A percentile compares a stretch with the other conserved stretches of the same genome.
phyloP scores from a whole-genome alignment of 92 coral and sea anemone genomes.

The Epizoanthus scotinus region DNA sequence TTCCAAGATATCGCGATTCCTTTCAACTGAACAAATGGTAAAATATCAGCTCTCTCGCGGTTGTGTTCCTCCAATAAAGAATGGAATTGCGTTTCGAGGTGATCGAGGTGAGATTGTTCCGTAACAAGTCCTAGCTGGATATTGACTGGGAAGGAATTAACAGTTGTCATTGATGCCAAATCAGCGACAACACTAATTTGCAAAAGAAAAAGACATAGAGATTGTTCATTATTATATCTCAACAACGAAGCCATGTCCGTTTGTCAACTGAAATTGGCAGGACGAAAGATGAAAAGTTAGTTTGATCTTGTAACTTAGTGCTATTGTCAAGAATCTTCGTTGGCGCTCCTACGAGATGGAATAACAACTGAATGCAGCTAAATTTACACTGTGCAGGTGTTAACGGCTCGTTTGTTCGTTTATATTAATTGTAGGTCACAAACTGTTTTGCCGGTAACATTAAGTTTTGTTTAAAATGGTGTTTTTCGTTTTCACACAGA shows the following conservation, averaged over 20 bases:
- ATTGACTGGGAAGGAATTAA: constrained; percentile 1
- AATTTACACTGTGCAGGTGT: constrained; percentile 1
- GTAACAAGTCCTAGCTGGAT: constrained; percentile 24
- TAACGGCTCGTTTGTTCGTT: background rate
- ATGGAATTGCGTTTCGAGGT: constrained; percentile 17
- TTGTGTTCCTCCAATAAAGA: constrained; percentile 19
- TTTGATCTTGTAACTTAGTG: too few species aligned
- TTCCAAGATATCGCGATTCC: constrained; percentile 59
- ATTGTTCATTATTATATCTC: background rate
- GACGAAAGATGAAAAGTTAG: too few species aligned
- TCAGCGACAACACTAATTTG: background rate
- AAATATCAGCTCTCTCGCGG: background rate
- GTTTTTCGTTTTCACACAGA: background rate
- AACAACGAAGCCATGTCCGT: background rate
- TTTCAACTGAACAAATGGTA: constrained; percentile 9
- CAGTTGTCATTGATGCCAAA: background rate
- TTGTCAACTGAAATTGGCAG: background rate
- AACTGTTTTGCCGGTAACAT: background rate
- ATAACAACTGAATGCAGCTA: too few species aligned
- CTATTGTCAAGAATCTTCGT: too few species aligned
- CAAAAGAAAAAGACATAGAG: background rate
- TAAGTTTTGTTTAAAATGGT: background rate
- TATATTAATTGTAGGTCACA: background rate
- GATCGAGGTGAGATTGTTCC: background rate
- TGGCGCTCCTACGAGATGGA: too few species aligned